phyloP scores from a whole-genome alignment of 2,113 vertebrate genomes.

The Phylloscopus whistleri region DNA sequence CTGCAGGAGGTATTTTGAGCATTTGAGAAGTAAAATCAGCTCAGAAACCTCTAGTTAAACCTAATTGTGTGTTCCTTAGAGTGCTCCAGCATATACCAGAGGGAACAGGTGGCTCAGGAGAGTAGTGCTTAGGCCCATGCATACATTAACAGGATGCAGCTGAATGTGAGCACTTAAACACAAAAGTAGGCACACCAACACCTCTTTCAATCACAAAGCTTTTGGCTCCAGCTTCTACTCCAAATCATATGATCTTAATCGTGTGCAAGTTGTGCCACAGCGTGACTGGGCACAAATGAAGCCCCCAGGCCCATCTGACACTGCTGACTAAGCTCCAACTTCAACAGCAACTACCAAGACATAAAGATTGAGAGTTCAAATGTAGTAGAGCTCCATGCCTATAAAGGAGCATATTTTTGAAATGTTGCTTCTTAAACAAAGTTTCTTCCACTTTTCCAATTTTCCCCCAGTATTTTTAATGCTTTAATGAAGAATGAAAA shows the following conservation, averaged over 20 bases:
- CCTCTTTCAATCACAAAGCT: background rate
- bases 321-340: background rate
- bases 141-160: accelerated
- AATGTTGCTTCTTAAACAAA: background rate
- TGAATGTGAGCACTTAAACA: background rate
- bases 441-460: background rate
- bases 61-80: accelerated
- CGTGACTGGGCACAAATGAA: background rate
- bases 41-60: background rate
- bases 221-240: background rate
- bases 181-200: background rate
- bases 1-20: background rate
- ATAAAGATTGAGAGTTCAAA: background rate
- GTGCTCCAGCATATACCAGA: background rate
- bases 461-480: background rate
- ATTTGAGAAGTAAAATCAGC: background rate
- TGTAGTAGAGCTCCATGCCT: background rate
- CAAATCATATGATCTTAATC: background rate
- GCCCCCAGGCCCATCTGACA: background rate
- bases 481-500: background rate
- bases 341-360: background rate
- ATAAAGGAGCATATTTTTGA: background rate
- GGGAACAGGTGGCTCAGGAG: background rate
- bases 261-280: background rate
- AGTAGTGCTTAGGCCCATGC: background rate